A percentile compares a stretch with the other conserved stretches of the same genome.
Conservation (phyloP, 2,888 invertebrate genomes). For the Dicyrtoma fusca region DNA sequence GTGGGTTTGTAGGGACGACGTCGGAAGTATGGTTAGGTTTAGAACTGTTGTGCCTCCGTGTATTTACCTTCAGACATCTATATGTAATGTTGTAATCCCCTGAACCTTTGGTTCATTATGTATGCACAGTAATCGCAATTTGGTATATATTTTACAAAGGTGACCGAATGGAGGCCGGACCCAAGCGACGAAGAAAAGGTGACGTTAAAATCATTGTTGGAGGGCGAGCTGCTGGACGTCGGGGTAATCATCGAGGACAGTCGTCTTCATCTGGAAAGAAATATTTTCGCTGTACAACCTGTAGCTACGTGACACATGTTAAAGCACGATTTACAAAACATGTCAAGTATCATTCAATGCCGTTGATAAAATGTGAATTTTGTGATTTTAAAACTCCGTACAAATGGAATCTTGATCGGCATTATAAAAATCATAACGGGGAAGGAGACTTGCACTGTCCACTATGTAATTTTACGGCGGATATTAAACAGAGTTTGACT, state of each 20-base stretch:
- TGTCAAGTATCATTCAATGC: constrained; percentile 91
- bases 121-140: neutral
- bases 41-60: neutral
- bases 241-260: constrained; percentile 15
- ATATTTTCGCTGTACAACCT: constrained; percentile 83
- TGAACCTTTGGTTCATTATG: neutral
- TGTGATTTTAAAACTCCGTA: constrained; percentile 93
- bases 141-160: constrained; percentile 6
- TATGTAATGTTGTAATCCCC: neutral
- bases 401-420: constrained; percentile 88
- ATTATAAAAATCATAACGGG: constrained; percentile 86
- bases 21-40: neutral
- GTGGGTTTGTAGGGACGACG: neutral
- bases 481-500: constrained; percentile 87
- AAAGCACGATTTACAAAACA: constrained; percentile 88
- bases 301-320: constrained; percentile 88
- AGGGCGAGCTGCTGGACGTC: neutral
- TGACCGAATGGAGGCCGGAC: constrained; percentile 33
- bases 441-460: constrained; percentile 82
- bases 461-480: constrained; percentile 86
- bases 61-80: neutral
- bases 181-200: constrained; percentile 16
- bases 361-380: constrained; percentile 89
- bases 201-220: constrained; percentile 16
- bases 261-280: constrained; percentile 21